Base-by-base conservation (phyloP, 2,888 invertebrate genomes). In the Orthosia gothica region DNA sequence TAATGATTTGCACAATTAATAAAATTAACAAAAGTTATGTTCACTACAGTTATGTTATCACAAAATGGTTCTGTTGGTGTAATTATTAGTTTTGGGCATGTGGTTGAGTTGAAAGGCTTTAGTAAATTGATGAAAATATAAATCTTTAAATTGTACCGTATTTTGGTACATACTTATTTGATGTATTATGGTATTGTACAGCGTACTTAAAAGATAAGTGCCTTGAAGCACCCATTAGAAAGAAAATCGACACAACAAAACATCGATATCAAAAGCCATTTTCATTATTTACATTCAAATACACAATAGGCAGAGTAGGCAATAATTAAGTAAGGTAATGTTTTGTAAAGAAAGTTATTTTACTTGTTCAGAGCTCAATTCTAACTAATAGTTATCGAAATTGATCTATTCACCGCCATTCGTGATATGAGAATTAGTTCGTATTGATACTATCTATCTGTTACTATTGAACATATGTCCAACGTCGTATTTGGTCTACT, bases 321-420 rank as follows among this genome's bases (percentile, higher is more conserved):
- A 65, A 70, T 76, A 71, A 76, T 63, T 76, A 58, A 66, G 62
- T 63, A n/a, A 68, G 55, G 61, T 66, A 63, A 74, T 74, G 40
- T 76, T 76, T 63, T 69, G 85, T 74, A 55, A 68, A 71, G 76
- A 84, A 81, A 69, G 61, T 67, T 77, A 71, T 82, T 71, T 71
- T 67, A 76, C 69, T 81, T 63, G 68, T 77, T 85, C 66, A 76
- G 57, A 62, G 26, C 67, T 80, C 71, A 81, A 80, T 72, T 84
- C 65, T 20, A 75, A 70, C 64, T 68, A 81, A 71, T 76, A 69
- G 70, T 69, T 73, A 84, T 73, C 85, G 55, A 82, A 85, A 83
- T 82, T 77, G 77, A 82, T 85, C 85, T 82, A 82, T 83, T 85
- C 78, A 74, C 57, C 74, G 70, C 62, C 50, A 76, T 67, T 70